phyloP scores from a whole-genome alignment of 2,113 vertebrate species.

The Dipodomys merriami region DNA sequence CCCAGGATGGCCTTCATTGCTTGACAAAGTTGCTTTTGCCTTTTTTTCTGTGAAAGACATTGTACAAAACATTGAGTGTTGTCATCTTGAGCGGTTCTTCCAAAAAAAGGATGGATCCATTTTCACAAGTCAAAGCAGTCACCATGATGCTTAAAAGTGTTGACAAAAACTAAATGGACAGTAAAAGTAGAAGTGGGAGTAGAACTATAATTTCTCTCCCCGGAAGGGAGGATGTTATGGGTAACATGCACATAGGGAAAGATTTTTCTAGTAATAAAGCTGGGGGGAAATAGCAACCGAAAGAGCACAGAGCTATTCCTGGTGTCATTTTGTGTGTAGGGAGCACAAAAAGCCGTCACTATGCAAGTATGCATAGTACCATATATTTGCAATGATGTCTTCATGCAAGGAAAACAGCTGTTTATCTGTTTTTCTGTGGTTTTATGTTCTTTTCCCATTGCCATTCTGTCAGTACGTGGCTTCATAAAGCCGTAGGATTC shows the following conservation, averaged over 20 bases:
- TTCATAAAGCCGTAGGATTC: slow-evolving; percentile 77
- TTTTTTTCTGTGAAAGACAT: background rate
- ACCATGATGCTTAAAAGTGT: slow-evolving; percentile 15
- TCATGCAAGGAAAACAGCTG: slow-evolving; percentile 65
- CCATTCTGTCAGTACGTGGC: slow-evolving; percentile 58
- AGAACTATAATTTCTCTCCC: slow-evolving; percentile 31
- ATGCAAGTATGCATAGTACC: background rate
- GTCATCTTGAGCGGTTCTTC: slow-evolving; percentile 12
- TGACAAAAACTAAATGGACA: slow-evolving; percentile 64
- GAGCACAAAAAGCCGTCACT: slow-evolving; percentile 3
- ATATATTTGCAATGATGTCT: slow-evolving; percentile 16
- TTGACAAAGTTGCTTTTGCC: background rate
- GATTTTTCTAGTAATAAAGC: slow-evolving; percentile 65
- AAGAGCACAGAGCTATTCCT: slow-evolving; percentile 38
- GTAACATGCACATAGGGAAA: background rate
- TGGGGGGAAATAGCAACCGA: slow-evolving; percentile 51
- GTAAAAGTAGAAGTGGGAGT: slow-evolving; percentile 51
- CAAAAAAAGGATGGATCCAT: background rate
- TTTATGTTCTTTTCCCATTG: slow-evolving; percentile 74
- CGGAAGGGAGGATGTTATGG: slow-evolving; percentile 35
- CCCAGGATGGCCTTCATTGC: background rate
- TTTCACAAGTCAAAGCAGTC: slow-evolving; percentile 38
- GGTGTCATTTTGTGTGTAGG: background rate
- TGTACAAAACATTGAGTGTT: background rate
- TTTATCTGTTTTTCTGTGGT: slow-evolving; percentile 70